Evolutionary conservation across 2,888 invertebrate genomes (phyloP).

Genomic region (Abrostola triplasia): DNA sequence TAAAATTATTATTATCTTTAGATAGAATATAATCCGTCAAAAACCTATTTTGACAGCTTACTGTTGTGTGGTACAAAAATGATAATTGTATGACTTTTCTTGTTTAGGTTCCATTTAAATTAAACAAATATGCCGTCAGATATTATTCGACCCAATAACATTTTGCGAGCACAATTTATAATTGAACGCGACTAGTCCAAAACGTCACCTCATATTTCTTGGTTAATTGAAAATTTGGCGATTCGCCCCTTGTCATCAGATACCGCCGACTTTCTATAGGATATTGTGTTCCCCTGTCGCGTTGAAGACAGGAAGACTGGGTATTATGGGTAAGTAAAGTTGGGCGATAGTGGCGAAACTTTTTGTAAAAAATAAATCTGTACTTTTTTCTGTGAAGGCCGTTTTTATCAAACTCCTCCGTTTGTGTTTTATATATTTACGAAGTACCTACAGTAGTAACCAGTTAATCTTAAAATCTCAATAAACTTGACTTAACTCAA

Average conservation of each 20-base stretch:
- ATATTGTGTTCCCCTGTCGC: constrained; percentile 47
- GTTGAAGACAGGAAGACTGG: constrained; percentile 10
- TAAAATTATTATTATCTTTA: no score
- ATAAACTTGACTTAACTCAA: no score
- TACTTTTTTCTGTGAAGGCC: not conserved
- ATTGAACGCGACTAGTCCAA: constrained; percentile 35
- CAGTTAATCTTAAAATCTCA: no score
- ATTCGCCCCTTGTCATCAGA: constrained; percentile 47
- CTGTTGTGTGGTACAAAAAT: no score
- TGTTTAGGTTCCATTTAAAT: constrained; percentile 14
- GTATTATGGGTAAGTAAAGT: constrained; percentile 18
- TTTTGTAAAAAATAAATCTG: not conserved
- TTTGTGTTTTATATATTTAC: no score
- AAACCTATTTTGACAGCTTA: no score
- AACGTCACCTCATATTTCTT: constrained; percentile 43
- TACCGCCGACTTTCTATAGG: constrained; percentile 36
- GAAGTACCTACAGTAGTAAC: no score
- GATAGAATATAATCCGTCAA: no score
- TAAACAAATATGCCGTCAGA: constrained; percentile 22
- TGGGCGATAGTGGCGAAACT: constrained; percentile 18
- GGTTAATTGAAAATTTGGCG: constrained; percentile 54
- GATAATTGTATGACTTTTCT: constrained; percentile 6
- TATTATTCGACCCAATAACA: constrained; percentile 11
- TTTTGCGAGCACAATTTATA: constrained; percentile 35
- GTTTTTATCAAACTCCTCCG: no score